Evolutionary conservation across 2,888 invertebrate species (phyloP).

Genomic region (Polyommatus icarus): DNA sequence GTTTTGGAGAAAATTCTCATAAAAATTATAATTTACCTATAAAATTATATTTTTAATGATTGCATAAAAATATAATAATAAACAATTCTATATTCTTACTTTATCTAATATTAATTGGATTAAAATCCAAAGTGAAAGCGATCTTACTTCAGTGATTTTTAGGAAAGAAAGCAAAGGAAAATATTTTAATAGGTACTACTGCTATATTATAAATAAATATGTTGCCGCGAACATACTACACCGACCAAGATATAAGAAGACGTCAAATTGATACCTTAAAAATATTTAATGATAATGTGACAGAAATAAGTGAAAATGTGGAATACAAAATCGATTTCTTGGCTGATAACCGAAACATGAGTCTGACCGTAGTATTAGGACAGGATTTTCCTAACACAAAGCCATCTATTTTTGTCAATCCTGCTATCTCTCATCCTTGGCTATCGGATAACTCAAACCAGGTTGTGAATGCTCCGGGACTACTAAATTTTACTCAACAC

Average conservation of each 20-base stretch:
- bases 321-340: slow-evolving; percentile 87
- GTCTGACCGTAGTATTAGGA: slow-evolving; percentile 83
- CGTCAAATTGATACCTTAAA: slow-evolving; percentile 90
- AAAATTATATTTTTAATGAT: neutral
- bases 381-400: slow-evolving; percentile 88
- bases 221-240: slow-evolving; percentile 61
- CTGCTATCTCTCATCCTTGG: slow-evolving; percentile 86
- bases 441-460: slow-evolving; percentile 84
- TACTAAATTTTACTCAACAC: slow-evolving; percentile 88
- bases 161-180: neutral
- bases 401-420: slow-evolving; percentile 84
- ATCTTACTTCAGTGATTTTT: neutral
- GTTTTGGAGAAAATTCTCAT: too few relatives aligned
- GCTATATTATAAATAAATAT: slow-evolving; percentile 29
- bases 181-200: neutral
- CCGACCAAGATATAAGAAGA: slow-evolving; percentile 81
- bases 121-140: neutral
- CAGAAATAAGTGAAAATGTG: slow-evolving; percentile 84
- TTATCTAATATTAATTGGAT: neutral
- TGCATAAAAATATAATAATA: neutral
- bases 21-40: too few relatives aligned
- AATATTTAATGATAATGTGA: slow-evolving; percentile 90
- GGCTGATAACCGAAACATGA: slow-evolving; percentile 83
- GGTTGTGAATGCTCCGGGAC: slow-evolving; percentile 86
- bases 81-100: neutral